Percentiles rank a stretch among this genome's conserved stretches.
Evolutionary conservation across 2,888 invertebrate species (phyloP).

Genomic region (Tuberolachnus salignus): DNA sequence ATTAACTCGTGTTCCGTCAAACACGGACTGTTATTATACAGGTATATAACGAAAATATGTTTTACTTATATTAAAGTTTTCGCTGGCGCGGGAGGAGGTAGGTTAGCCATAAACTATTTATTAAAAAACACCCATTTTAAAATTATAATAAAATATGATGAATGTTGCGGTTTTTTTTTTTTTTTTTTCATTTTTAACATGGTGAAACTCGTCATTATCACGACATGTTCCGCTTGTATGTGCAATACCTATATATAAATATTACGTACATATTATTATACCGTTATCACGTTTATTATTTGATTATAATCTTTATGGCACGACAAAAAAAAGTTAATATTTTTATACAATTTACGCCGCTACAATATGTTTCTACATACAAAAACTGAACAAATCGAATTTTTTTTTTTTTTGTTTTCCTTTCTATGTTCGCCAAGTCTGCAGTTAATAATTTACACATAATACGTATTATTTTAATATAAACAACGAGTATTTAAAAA

Average conservation of each 20-base stretch:
- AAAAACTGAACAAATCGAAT: slow-evolving; percentile 18
- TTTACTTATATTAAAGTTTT: slow-evolving; percentile 41
- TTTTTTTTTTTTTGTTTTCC: background rate
- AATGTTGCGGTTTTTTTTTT: slow-evolving; percentile 11
- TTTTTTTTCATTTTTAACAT: slow-evolving; percentile 5
- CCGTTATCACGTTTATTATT: slow-evolving; percentile 49
- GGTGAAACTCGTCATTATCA: slow-evolving; percentile 47
- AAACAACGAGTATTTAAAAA: slow-evolving; percentile 35
- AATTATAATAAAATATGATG: slow-evolving; percentile 36
- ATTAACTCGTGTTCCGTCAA: slow-evolving; percentile 8
- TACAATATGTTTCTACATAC: slow-evolving; percentile 12
- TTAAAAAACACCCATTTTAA: slow-evolving; percentile 45
- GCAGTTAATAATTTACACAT: slow-evolving; percentile 23
- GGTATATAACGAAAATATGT: slow-evolving; percentile 24
- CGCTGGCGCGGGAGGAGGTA: too few relatives aligned
- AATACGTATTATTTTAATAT: slow-evolving; percentile 23
- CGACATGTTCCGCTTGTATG: slow-evolving; percentile 32
- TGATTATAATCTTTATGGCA: slow-evolving; percentile 47
- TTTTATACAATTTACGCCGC: slow-evolving; percentile 19
- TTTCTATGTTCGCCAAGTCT: background rate
- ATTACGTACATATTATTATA: background rate
- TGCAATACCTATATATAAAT: slow-evolving; percentile 4
- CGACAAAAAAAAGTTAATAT: slow-evolving; percentile 22
- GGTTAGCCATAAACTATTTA: slow-evolving; percentile 35
- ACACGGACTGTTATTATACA: slow-evolving; percentile 6